Evolutionary conservation across 2,888 invertebrate species (phyloP).

Genomic region (Ceraclea dissimilis): DNA sequence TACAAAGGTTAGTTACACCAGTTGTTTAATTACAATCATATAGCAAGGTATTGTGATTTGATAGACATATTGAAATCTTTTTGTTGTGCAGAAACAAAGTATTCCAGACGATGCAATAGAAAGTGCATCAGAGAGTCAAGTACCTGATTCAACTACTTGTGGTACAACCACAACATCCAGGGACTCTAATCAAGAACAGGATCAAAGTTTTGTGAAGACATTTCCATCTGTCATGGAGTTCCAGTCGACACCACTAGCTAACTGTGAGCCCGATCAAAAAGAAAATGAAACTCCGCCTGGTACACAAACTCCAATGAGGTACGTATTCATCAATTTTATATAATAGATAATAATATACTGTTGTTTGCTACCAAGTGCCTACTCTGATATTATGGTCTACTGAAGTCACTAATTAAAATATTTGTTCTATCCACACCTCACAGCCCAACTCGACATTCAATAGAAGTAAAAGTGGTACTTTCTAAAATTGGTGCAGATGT

Average conservation of each 20-base stretch:
- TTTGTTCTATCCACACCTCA: too few relatives aligned
- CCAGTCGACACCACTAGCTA: constrained; percentile 12
- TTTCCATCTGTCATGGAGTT: constrained; percentile 8
- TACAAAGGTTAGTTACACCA: not conserved
- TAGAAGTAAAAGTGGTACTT: constrained; percentile 10
- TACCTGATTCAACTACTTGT: constrained; percentile 15
- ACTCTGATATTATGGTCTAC: too few relatives aligned
- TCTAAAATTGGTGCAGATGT: constrained; percentile 9
- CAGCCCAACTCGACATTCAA: not conserved
- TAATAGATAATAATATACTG: too few relatives aligned
- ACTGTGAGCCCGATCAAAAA: not conserved
- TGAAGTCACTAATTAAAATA: too few relatives aligned
- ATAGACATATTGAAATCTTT: too few relatives aligned
- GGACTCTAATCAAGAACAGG: constrained; percentile 1
- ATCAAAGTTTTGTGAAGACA: constrained; percentile 8
- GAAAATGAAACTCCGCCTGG: not conserved
- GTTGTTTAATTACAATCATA: too few relatives aligned
- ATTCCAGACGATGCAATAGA: not conserved
- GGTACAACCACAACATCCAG: not conserved
- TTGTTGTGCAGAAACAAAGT: not conserved
- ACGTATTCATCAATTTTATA: too few relatives aligned
- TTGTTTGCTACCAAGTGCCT: too few relatives aligned
- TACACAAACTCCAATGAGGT: too few relatives aligned
- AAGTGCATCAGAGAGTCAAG: constrained; percentile 1
- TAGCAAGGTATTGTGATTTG: too few relatives aligned